Evolutionary conservation across 2,888 invertebrate species (phyloP).

Genomic region (Apamea crenata): DNA sequence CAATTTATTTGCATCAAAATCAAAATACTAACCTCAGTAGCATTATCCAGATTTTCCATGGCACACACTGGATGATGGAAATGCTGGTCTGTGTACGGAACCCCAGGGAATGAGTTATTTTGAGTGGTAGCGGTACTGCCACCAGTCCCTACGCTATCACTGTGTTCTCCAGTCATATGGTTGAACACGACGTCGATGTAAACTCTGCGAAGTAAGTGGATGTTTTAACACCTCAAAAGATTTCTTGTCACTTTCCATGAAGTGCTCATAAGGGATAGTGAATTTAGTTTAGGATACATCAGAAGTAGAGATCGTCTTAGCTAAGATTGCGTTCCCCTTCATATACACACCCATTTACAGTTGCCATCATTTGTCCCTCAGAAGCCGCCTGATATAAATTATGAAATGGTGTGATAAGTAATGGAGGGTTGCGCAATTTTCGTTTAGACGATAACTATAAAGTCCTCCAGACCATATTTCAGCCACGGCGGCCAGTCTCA

Average conservation of each 20-base stretch:
- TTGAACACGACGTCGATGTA: slow-evolving; percentile 94
- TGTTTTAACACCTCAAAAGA: background rate
- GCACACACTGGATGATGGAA: slow-evolving; percentile 89
- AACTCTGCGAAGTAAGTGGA: slow-evolving; percentile 83
- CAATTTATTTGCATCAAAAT: background rate
- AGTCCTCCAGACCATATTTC: too few relatives aligned
- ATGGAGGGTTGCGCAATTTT: background rate
- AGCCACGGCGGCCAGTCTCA: too few relatives aligned
- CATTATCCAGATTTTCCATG: slow-evolving; percentile 86
- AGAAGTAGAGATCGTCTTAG: background rate
- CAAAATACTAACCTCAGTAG: slow-evolving; percentile 82
- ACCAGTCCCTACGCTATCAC: slow-evolving; percentile 89
- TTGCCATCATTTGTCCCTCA: background rate
- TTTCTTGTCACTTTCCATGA: background rate
- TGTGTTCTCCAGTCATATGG: slow-evolving; percentile 92
- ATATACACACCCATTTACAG: too few relatives aligned
- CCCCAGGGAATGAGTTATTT: slow-evolving; percentile 86
- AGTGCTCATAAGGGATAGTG: background rate
- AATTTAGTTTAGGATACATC: background rate
- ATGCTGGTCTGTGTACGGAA: slow-evolving; percentile 89
- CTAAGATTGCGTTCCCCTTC: background rate
- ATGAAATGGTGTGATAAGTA: background rate
- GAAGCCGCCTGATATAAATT: background rate
- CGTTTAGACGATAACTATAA: background rate
- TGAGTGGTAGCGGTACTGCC: slow-evolving; percentile 89